Evolutionary conservation across 2,888 invertebrate genomes (phyloP).

Genomic region (Andrena flavipes): DNA sequence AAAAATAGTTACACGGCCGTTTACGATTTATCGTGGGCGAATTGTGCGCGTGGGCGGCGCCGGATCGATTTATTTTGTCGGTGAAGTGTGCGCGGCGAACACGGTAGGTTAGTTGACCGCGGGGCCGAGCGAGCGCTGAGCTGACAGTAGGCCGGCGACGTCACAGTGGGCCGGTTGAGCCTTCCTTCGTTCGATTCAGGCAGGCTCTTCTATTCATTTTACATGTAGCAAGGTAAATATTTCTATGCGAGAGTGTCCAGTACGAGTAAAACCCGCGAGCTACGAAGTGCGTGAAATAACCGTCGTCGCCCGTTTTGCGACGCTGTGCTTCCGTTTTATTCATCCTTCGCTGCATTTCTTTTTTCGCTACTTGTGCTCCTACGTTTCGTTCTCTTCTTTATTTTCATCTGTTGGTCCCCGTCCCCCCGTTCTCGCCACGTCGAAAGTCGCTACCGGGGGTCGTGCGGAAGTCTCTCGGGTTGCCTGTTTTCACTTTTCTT

Average conservation of each 20-base stretch:
- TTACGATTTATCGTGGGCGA: conserved; percentile 61
- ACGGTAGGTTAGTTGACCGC: conserved; percentile 85
- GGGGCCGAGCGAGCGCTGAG: conserved; percentile 85
- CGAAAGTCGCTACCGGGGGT: not conserved
- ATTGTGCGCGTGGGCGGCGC: conserved; percentile 46
- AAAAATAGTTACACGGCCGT: conserved; percentile 47
- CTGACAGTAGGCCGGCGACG: conserved; percentile 87
- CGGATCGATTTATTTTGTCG: conserved; percentile 73
- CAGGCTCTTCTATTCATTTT: conserved; percentile 84
- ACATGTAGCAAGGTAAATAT: conserved; percentile 85
- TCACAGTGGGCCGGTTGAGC: conserved; percentile 86
- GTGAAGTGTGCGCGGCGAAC: conserved; percentile 76
- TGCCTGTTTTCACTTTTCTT: conserved; percentile 10
- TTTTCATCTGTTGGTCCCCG: not conserved
- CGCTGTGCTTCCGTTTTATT: conserved; percentile 11
- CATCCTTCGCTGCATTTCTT: not conserved
- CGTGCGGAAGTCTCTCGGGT: not conserved
- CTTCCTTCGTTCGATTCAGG: conserved; percentile 84
- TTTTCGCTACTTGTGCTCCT: not conserved
- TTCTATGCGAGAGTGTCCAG: conserved; percentile 72
- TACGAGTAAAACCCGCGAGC: conserved; percentile 26
- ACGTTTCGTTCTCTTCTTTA: not conserved
- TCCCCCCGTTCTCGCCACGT: not conserved
- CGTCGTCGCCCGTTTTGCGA: not conserved
- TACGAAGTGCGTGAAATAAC: conserved; percentile 55